These are phyloP conservation scores for Micromys minutus DNA, from an alignment of 2,113 vertebrate species.

Conservation along the genomic window DNA sequence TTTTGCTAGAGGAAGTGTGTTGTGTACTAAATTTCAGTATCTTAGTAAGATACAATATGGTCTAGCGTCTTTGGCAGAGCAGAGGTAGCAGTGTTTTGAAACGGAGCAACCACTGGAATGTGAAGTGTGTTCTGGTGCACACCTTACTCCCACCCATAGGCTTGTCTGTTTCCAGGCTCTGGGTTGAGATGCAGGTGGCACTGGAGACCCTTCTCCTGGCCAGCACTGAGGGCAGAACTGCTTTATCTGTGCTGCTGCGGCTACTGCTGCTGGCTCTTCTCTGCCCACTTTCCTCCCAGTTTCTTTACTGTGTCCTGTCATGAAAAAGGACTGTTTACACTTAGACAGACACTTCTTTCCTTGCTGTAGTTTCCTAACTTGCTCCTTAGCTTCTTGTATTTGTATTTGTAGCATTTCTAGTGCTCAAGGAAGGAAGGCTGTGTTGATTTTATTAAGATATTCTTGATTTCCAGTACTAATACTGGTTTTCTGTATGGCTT, in stretches of 20 bases:
- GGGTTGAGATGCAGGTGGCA: neutral
- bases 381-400: neutral
- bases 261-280: neutral
- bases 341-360: neutral
- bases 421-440: neutral
- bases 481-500: neutral
- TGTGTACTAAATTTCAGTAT: neutral
- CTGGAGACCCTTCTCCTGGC: neutral
- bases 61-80: neutral
- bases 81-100: neutral
- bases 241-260: neutral
- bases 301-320: neutral
- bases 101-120: neutral
- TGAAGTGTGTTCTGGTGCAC: neutral
- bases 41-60: neutral
- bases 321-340: neutral
- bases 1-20: neutral
- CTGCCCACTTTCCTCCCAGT: neutral
- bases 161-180: neutral
- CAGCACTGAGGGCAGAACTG: neutral
- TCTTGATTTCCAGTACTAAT: slow-evolving; percentile 29
- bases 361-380: neutral
- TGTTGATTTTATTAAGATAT: neutral
- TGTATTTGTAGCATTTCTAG: neutral
- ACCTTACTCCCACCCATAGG: neutral